Evolutionary conservation across 2,888 invertebrate genomes (phyloP), one percentile per base, ranked within the genome.

Genomic region (Drosophila kuntzei): DNA sequence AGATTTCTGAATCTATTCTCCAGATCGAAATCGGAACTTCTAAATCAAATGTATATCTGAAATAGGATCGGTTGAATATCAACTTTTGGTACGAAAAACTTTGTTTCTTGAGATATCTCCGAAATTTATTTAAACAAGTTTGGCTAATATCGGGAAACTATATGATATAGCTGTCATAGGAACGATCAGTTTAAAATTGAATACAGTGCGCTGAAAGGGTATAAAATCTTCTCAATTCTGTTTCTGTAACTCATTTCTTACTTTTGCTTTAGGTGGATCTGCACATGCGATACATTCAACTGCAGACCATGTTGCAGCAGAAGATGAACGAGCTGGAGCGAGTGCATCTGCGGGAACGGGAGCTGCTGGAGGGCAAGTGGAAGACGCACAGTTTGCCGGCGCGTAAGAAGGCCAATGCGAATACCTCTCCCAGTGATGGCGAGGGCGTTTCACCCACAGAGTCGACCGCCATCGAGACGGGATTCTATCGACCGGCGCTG

Each of bases 221-320:
- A n/a, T n/a, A n/a, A n/a, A n/a, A n/a, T n/a, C n/a, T n/a, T n/a
- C n/a, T n/a, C n/a, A n/a, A n/a, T n/a, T n/a, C n/a, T n/a, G 29
- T 27, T 34, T 22, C 14, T 0, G 27, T 32, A 41, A 57, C 29
- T 22, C 7, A 22, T 14, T 8, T 9, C 4, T 0, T 27, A 16
- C 55, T 8, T 3, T n/a, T 22, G 1, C 25, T n/a, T 0, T 25
- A 91, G 92, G 92, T 98, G 37, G 97, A 98, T 89, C 94, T 99
- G 0, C 98, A 98, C 91, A 97, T 98, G 94, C 95, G 98, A 68
- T 97, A 97, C 90, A 97, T 98, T 76, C 97, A 97, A 89, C 93
- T 98, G 29, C 97, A 98, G 92, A 94, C 96, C 80, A 94, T 96
- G 34, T 93, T 98, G 22, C 97, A 98, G 91, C 94, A 95, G 44